Conservation (phyloP, 2,797 vertebrate genomes). For the Arnoldichthys spilopterus region DNA sequence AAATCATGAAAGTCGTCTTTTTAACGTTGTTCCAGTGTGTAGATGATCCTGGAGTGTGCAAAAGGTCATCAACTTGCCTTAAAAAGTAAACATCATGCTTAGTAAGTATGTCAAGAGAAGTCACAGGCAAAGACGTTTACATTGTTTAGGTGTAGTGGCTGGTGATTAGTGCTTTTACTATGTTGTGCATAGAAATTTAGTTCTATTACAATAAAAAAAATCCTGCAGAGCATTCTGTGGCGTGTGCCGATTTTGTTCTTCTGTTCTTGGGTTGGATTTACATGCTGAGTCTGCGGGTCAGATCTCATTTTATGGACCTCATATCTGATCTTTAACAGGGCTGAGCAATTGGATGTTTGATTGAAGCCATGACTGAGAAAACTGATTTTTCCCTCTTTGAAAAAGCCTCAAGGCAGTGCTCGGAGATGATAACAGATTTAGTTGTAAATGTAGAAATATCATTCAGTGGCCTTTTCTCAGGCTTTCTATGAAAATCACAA, state of each 20-base stretch:
- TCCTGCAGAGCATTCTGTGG: constrained; percentile 80
- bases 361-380: not conserved
- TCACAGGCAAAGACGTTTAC: constrained; percentile 67
- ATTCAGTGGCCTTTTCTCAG: constrained; percentile 41
- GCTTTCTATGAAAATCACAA: constrained; percentile 12
- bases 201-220: constrained; percentile 95
- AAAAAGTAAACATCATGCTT: constrained; percentile 71
- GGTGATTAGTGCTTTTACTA: constrained; percentile 88
- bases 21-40: constrained; percentile 30
- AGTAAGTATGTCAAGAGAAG: constrained; percentile 74
- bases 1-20: constrained; percentile 61
- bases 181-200: constrained; percentile 87
- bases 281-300: not conserved
- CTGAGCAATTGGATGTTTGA: not conserved
- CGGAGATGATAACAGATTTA: constrained; percentile 19
- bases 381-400: not conserved
- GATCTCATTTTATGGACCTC: not conserved
- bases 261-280: constrained; percentile 1
- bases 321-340: constrained; percentile 16
- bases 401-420: not conserved
- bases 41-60: constrained; percentile 50
- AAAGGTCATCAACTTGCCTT: constrained; percentile 79
- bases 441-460: constrained; percentile 6
- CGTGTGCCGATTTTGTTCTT: not conserved
- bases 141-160: constrained; percentile 84